Evolutionary conservation across 2,113 vertebrate species (phyloP).

Genomic region (Megaptera novaeangliae): DNA sequence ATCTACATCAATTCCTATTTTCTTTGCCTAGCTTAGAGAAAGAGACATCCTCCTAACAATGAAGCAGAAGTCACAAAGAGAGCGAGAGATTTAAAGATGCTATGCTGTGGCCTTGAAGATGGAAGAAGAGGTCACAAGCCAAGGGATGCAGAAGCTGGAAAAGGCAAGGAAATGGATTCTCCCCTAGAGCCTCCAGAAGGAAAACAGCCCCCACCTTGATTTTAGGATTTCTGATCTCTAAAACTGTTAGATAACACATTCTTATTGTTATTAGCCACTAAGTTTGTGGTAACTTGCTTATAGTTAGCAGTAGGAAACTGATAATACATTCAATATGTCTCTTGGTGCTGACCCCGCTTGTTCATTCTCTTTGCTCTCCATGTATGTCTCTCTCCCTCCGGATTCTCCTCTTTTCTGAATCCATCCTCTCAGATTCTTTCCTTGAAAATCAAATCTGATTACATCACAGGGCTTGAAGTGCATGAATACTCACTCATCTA

Average conservation of each 20-base stretch:
- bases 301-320: background rate
- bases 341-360: no score
- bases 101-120: background rate
- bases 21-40: background rate
- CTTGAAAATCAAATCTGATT: conserved; percentile 1
- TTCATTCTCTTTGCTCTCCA: background rate
- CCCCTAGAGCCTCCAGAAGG: background rate
- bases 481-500: background rate
- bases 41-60: background rate
- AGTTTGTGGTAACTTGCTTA: background rate
- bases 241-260: background rate
- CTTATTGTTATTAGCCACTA: background rate
- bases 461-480: background rate
- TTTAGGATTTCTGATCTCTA: background rate
- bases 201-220: background rate
- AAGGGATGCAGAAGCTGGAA: background rate
- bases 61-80: background rate
- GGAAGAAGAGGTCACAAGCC: background rate
- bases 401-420: background rate
- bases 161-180: background rate
- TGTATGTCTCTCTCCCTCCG: background rate
- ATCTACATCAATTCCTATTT: background rate
- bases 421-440: background rate
- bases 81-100: background rate
- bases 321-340: background rate